Evolutionary conservation across 2,113 vertebrate genomes (phyloP).

Genomic region (Uria lomvia): DNA sequence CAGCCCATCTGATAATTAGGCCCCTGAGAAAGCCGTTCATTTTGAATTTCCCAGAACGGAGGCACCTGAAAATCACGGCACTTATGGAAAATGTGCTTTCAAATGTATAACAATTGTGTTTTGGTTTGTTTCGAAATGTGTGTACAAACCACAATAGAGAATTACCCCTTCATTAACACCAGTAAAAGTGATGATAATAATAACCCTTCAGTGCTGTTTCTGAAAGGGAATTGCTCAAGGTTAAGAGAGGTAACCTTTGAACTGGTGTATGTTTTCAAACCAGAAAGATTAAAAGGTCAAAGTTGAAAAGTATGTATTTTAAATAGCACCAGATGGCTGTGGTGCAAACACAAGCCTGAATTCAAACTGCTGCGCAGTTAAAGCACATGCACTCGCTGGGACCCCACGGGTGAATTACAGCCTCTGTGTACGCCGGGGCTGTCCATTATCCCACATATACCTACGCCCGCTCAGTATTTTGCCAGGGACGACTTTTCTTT

Average conservation of each 20-base stretch:
- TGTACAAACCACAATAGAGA: conserved; percentile 25
- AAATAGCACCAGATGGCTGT: conserved; percentile 40
- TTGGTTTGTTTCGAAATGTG: conserved; percentile 12
- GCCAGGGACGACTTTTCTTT: background rate
- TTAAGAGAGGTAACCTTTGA: conserved; percentile 53
- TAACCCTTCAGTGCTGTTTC: conserved; percentile 14
- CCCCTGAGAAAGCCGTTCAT: background rate
- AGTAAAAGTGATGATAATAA: conserved; percentile 22
- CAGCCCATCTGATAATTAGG: conserved; percentile 16
- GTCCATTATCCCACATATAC: conserved; percentile 13
- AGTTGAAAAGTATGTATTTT: conserved; percentile 63
- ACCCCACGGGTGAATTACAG: conserved; percentile 19
- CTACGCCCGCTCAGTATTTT: background rate
- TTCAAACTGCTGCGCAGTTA: background rate
- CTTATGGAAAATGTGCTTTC: background rate
- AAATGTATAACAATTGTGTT: background rate
- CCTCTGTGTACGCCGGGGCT: background rate
- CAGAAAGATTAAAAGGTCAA: conserved; percentile 48
- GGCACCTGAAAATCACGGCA: background rate
- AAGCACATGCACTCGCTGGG: background rate
- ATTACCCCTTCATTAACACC: conserved; percentile 19
- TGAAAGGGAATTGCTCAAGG: conserved; percentile 23
- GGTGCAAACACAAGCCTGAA: conserved; percentile 17
- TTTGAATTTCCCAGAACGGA: background rate
- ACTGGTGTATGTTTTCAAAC: conserved; percentile 46